A percentile compares a stretch with the other conserved stretches of the same genome.
Evolutionary conservation across 1,140 invertebrate species (phyloP).

Genomic region (Cardiocondyla obscurior): DNA sequence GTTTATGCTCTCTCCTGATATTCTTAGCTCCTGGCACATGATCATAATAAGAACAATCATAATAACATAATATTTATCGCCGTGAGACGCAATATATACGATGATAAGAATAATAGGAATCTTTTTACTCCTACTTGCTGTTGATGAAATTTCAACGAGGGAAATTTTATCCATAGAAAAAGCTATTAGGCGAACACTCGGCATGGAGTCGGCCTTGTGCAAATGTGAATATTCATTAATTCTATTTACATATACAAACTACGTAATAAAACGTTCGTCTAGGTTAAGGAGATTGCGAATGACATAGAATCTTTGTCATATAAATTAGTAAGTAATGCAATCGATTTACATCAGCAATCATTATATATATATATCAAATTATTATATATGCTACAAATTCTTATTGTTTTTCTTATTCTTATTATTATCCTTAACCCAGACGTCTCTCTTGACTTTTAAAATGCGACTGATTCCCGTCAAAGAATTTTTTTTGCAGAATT

Average conservation of each 20-base stretch:
- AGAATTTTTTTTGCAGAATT: not conserved
- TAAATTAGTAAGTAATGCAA: conserved; percentile 3
- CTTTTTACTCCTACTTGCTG: conserved; percentile 27
- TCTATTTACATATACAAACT: conserved; percentile 57
- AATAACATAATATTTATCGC: conserved; percentile 43
- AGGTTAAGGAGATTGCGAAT: conserved; percentile 29
- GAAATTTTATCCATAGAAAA: conserved; percentile 42
- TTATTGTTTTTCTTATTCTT: not conserved
- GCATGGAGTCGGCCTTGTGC: conserved; percentile 35
- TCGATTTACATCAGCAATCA: not conserved
- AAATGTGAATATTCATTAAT: conserved; percentile 58
- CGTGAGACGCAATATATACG: conserved; percentile 25
- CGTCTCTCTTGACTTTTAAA: not conserved
- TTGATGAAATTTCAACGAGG: conserved; percentile 13
- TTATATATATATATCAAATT: conserved; percentile 19
- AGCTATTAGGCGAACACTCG: conserved; percentile 51
- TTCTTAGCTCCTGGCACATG: too few relatives aligned
- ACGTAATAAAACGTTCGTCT: conserved; percentile 37
- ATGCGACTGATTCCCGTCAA: not conserved
- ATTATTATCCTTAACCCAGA: conserved; percentile 31
- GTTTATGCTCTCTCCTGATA: too few relatives aligned
- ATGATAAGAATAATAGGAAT: conserved; percentile 68
- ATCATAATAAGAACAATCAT: conserved; percentile 31
- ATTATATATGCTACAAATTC: conserved; percentile 19
- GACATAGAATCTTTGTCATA: not conserved